Conservation (phyloP, 1,140 invertebrate species). For the Stegodyphus dumicola region DNA sequence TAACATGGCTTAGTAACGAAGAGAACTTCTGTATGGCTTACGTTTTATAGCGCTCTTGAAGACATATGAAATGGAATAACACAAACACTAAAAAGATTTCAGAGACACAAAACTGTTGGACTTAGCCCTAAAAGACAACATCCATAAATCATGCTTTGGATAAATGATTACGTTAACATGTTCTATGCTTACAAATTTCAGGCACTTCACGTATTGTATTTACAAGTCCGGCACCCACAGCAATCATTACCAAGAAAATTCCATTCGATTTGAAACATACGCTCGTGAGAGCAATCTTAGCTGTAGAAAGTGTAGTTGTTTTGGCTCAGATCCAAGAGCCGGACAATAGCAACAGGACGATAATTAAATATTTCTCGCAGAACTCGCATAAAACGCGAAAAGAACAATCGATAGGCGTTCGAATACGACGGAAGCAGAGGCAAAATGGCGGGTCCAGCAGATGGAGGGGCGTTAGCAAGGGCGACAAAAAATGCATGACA, state of each 20-base stretch:
- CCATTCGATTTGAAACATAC: not conserved
- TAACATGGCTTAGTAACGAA: too few species aligned
- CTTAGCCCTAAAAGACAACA: too few species aligned
- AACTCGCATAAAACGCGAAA: not conserved
- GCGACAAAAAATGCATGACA: not conserved
- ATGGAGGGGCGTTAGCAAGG: not conserved
- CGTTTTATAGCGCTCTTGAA: too few species aligned
- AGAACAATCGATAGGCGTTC: constrained; percentile 12
- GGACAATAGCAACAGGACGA: constrained; percentile 36
- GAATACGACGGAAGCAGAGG: not conserved
- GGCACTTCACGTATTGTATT: not conserved
- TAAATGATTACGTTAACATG: too few species aligned
- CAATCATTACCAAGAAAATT: not conserved
- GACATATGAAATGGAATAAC: too few species aligned
- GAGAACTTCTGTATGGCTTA: too few species aligned
- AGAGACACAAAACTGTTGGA: too few species aligned
- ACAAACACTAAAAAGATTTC: too few species aligned
- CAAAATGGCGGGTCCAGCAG: not conserved
- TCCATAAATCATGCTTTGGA: too few species aligned
- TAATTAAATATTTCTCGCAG: constrained; percentile 36
- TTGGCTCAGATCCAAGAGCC: constrained; percentile 9
- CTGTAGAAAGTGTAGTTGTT: not conserved
- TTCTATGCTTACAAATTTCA: too few species aligned
- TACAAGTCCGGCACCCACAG: not conserved
- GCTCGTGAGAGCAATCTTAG: not conserved